Base-by-base conservation (phyloP, 2,113 vertebrate genomes). In the Psettodes erumei region DNA sequence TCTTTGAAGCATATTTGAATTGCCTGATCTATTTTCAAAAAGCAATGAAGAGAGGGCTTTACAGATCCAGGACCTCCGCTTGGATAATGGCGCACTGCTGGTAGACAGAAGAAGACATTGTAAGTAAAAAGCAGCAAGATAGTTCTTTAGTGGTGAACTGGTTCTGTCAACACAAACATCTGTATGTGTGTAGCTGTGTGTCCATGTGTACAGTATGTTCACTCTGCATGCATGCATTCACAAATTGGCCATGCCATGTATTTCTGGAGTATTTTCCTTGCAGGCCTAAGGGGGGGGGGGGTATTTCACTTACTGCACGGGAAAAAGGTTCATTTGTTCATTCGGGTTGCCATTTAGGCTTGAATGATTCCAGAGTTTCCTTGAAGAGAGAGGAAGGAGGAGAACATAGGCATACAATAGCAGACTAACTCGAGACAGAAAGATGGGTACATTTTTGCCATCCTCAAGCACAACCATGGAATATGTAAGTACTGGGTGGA, bases 281-380 rank as follows among this genome's bases (percentile, higher is more conserved):
- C 51, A 85, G 88, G 79, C 55, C 87, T 86, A 79, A 75, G 72
- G 81, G 82, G n/a, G n/a, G n/a, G n/a, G n/a, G n/a, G n/a, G n/a
- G n/a, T n/a, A 89, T 86, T 71, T 91, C 82, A 88, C 88, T 91
- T 89, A 87, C 80, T 59, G 59, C 40, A 35, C 32, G 33, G 7
- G 50, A 60, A 73, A 77, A 84, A 74, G 60, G n/a, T 84, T 79
- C 42, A 64, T 86, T 71, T 40, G 43, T 86, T 88, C n/a, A 38
- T 88, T 88, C 16, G 40, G 58, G 63, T 77, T 85, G 79, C 81
- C 85, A 87, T 90, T 90, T 86, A 88, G 85, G 89, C 87, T 86
- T 79, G 75, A 89, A 75, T 88, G 89, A 67, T 54, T 86, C 66
- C 58, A 56, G 56, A 75, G 66, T 77, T 72, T 80, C 38, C 75